Conservation (phyloP, 2,888 invertebrate species). For the Eilema depressum region DNA sequence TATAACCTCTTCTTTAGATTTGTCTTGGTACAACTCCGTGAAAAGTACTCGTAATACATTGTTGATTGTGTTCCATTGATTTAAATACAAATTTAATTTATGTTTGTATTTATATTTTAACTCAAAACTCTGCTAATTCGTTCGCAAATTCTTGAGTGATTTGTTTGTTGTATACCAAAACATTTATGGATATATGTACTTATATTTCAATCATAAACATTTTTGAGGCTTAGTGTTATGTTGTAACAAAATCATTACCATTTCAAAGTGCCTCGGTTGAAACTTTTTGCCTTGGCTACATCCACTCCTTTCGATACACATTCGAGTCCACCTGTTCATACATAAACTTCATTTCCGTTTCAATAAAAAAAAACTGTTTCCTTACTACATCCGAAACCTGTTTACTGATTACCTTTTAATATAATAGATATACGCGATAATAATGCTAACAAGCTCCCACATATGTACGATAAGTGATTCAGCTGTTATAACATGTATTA, state of each 20-base stretch:
- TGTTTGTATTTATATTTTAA: too few relatives aligned
- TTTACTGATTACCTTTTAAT: slow-evolving; percentile 55
- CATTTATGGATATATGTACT: too few relatives aligned
- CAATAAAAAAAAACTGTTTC: slow-evolving; percentile 60
- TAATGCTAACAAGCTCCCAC: slow-evolving; percentile 28
- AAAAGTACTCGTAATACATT: too few relatives aligned
- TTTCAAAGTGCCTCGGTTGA: slow-evolving; percentile 29
- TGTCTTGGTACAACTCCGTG: too few relatives aligned
- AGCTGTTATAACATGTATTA: neutral
- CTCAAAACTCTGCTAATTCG: too few relatives aligned
- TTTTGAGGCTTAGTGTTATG: neutral
- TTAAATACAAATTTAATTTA: too few relatives aligned
- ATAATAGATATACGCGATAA: slow-evolving; percentile 43
- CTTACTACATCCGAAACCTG: slow-evolving; percentile 64
- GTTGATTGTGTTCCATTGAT: too few relatives aligned
- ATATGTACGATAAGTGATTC: slow-evolving; percentile 15
- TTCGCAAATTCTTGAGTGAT: neutral
- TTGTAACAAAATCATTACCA: slow-evolving; percentile 28
- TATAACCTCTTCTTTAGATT: too few relatives aligned
- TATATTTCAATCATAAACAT: neutral
- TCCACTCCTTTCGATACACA: slow-evolving; percentile 49
- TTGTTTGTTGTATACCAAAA: too few relatives aligned
- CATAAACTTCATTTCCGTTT: slow-evolving; percentile 62
- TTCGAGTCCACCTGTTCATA: slow-evolving; percentile 48
- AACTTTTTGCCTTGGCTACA: slow-evolving; percentile 47